Evolutionary conservation across 2,113 vertebrate genomes (phyloP).

Genomic region (Dicaeum eximium): DNA sequence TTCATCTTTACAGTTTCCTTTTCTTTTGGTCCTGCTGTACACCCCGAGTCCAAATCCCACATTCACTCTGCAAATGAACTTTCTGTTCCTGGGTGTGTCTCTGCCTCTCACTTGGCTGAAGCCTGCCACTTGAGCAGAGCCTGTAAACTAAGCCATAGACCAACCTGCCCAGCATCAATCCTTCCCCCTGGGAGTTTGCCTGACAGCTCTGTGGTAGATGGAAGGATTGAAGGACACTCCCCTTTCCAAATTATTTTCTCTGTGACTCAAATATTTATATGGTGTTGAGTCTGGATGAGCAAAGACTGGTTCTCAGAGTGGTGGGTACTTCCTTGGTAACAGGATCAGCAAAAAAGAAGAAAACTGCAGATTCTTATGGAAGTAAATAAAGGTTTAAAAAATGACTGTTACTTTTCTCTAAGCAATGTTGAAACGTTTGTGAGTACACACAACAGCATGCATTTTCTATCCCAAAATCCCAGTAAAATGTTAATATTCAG

Average conservation of each 20-base stretch:
- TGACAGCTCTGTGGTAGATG: background rate
- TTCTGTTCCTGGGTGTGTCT: background rate
- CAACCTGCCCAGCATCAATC: background rate
- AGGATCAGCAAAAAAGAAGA: background rate
- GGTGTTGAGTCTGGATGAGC: background rate
- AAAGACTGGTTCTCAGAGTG: background rate
- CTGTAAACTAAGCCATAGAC: background rate
- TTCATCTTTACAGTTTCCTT: background rate
- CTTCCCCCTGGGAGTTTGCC: background rate
- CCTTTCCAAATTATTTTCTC: background rate
- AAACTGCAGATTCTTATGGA: background rate
- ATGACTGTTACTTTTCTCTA: background rate
- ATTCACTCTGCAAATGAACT: background rate
- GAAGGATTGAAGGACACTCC: background rate
- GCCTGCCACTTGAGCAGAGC: background rate
- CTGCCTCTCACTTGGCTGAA: background rate
- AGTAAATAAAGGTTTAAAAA: background rate
- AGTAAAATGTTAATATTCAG: background rate
- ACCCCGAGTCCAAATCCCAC: background rate
- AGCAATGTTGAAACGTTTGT: background rate
- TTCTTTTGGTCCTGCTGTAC: background rate
- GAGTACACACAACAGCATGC: background rate
- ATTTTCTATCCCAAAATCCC: background rate
- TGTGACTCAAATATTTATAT: background rate
- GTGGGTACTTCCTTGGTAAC: background rate